Evolutionary conservation across 2,888 invertebrate genomes (phyloP).

Genomic region (Caenorhabditis parvicauda): DNA sequence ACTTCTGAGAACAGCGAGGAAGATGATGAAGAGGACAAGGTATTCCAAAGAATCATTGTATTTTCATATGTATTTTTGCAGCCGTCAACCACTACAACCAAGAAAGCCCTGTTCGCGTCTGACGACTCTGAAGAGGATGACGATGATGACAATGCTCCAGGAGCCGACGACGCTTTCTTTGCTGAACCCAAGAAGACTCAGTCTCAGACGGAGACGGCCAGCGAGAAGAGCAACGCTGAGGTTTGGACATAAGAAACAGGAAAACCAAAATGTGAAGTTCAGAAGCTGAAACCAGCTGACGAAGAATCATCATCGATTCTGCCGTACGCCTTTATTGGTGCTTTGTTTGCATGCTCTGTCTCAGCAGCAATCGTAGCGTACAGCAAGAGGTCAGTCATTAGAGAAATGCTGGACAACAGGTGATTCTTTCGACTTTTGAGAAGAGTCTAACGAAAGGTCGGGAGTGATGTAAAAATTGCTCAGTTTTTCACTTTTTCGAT

Average conservation of each 20-base stretch:
- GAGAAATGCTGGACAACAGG: too few relatives aligned
- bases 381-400: slow-evolving; percentile 12
- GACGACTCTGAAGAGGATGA: slow-evolving; percentile 22
- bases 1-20: slow-evolving; percentile 20
- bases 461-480: too few relatives aligned
- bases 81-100: slow-evolving; percentile 8
- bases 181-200: slow-evolving; percentile 17
- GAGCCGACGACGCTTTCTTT: slow-evolving; percentile 27
- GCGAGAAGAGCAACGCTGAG: too few relatives aligned
- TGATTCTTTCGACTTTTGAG: too few relatives aligned
- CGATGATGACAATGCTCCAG: slow-evolving; percentile 20
- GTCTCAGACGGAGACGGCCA: too few relatives aligned
- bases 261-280: slow-evolving; percentile 1
- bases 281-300: slow-evolving; percentile 13
- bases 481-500: too few relatives aligned
- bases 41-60: slow-evolving; percentile 8
- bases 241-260: slow-evolving; percentile 23
- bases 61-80: slow-evolving; percentile 10
- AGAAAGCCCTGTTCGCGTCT: slow-evolving; percentile 14
- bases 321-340: slow-evolving; percentile 11
- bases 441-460: too few relatives aligned
- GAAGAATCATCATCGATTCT: slow-evolving; percentile 14
- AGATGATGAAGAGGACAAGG: slow-evolving; percentile 14
- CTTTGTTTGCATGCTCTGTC: slow-evolving; percentile 16
- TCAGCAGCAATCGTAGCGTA: slow-evolving; percentile 11